Base-by-base conservation (phyloP, 2,888 invertebrate genomes). In the Leptinotarsa rubiginosa region DNA sequence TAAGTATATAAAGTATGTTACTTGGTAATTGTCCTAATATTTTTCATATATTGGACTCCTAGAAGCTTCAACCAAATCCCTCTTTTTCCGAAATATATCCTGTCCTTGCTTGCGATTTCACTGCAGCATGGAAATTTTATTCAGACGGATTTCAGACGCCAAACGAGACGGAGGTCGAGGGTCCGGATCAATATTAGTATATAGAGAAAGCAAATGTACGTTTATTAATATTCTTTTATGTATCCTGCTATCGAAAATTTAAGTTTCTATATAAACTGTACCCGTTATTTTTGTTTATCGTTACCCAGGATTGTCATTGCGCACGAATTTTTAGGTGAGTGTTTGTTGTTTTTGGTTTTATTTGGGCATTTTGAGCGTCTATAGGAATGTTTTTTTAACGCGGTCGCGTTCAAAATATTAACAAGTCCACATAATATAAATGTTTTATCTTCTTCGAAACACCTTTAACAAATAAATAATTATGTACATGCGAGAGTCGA, bases 131-230 rank as follows among this genome's bases (percentile, higher is more conserved):
- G 12, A 52, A 52, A 52, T 18, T 56, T 56, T 15, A 22, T 56
- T 56, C 56, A 56, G 56, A 56, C 56, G 22, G 56, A 22, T 16
- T 56, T 13, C 22, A 56, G 56, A 56, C 56, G 22, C 22, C 56
- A 56, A 22, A 12, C 20, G 56, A 56, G 56, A n/a, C 56, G 20
- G 22, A 41, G 41, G 41, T 15, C 56, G 20, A 3, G 18, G 13
- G 20, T 22, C 16, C 20, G 22, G 22, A 56, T 56, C 56, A 20
- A 56, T 56, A 56, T 22, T 4, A 22, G 56, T 56, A 22, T 22
- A 22, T 4, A 22, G 13, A 20, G 41, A 12, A 41, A 41, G 41
- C 20, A 20, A 25, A 56, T 56, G 12, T 56, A 22, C 12, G 22
- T 56, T 56, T 25, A 56, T 56, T 20, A 56, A 22, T 20, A 12